phyloP scores from a whole-genome alignment of 1,140 invertebrate species.

The Apis dorsata region DNA sequence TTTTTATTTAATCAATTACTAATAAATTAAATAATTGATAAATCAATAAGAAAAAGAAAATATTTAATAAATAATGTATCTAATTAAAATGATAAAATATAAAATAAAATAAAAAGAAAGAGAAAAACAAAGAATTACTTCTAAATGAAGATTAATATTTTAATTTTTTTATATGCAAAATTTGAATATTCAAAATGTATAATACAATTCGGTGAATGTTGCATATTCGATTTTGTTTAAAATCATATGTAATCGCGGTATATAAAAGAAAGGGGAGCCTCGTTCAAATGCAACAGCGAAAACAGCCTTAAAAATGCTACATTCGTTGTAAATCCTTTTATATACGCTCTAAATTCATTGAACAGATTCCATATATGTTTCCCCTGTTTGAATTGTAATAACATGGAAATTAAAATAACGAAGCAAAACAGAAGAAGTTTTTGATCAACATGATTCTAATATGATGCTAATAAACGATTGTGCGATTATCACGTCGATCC shows the following conservation, averaged over 20 bases:
- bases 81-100: not conserved
- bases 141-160: not conserved
- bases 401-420: not conserved
- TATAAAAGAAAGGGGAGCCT: not conserved
- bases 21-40: not conserved
- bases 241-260: not conserved
- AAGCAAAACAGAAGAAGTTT: not conserved
- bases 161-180: not conserved
- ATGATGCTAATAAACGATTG: not conserved
- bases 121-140: not conserved
- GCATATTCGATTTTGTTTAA: not conserved
- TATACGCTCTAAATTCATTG: not conserved
- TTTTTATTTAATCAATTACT: not conserved
- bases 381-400: not conserved
- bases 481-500: constrained; percentile 29
- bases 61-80: not conserved
- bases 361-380: not conserved
- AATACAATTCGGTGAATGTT: constrained; percentile 23
- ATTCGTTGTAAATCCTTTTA: not conserved
- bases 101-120: not conserved
- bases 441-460: not conserved
- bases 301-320: not conserved
- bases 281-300: constrained; percentile 18
- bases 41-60: not conserved
- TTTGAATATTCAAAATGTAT: not conserved